Base-by-base conservation (phyloP, 2,888 invertebrate genomes). In the Prosapia bicincta region DNA sequence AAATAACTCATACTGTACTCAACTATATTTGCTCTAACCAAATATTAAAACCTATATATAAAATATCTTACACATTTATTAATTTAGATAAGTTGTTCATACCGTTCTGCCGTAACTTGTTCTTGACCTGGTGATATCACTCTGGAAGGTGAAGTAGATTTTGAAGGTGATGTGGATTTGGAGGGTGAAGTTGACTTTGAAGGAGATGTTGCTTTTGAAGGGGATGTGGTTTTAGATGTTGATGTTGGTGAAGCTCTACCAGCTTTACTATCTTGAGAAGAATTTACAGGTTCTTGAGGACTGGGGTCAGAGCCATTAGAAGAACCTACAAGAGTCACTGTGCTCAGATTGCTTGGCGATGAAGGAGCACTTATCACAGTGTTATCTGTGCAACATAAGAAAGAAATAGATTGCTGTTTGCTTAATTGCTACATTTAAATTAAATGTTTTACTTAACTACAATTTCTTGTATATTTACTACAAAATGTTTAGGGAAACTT, bases 311-410 rank as follows among this genome's bases (percentile, higher is more conserved):
- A 79, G 20, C 84, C 30, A 30, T 82, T 79, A 5, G 86, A 87
- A 1, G 88, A 87, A 0, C 91, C 92, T 0, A 93, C 89, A 69
- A 93, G 83, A 0, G 93, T 93, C 0, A 91, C 90, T 10, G 92
- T 91, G 82, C 93, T 93, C 20, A 92, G 85, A 75, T 91, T 93
- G 66, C 93, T 91, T 0, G 93, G 93, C 0, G 93, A 93, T 1
- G 89, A 91, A 26, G 92, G 92, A 0, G 88, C 88, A 81, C 89
- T 89, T 26, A 87, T 79, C 25, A 85, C 84, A 9, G 86, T 87
- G 43, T 83, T 83, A 79, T 86, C 87, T 87, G 76, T 77, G 69
- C 54, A 70, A 70, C 7, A 71, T 10, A 71, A 25, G 10, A n/a
- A n/a, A n/a, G n/a, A n/a, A n/a, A n/a, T n/a, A n/a, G n/a, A n/a